Evolutionary conservation across 2,888 invertebrate species (phyloP).

Genomic region (Agrilus biguttatus): DNA sequence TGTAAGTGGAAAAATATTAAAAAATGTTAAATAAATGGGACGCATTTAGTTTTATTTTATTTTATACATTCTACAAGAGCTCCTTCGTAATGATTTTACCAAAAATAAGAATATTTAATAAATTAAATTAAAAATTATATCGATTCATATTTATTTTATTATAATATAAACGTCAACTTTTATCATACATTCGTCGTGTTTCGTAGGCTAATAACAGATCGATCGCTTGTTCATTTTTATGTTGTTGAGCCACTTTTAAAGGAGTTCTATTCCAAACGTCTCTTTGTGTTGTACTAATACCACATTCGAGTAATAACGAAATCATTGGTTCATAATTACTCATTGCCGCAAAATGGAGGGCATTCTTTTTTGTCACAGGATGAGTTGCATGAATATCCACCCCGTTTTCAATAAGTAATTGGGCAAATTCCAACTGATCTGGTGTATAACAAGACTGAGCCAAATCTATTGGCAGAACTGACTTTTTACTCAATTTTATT

Average conservation of each 20-base stretch:
- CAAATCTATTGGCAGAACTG: conserved; percentile 15
- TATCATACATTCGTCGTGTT: too few species aligned
- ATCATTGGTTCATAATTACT: conserved; percentile 32
- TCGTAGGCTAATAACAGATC: background rate
- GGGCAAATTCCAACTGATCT: conserved; percentile 29
- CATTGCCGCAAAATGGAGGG: conserved; percentile 38
- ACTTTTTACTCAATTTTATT: background rate
- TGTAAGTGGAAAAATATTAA: too few species aligned
- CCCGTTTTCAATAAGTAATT: conserved; percentile 28
- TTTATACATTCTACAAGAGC: too few species aligned
- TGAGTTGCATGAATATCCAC: conserved; percentile 28
- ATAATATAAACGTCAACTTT: too few species aligned
- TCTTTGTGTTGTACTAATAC: conserved; percentile 24
- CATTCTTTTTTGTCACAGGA: conserved; percentile 32
- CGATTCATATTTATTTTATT: too few species aligned
- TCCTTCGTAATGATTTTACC: too few species aligned
- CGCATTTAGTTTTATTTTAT: too few species aligned
- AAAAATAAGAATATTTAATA: too few species aligned
- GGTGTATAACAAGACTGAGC: conserved; percentile 20
- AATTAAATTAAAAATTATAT: too few species aligned
- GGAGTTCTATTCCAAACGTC: conserved; percentile 33
- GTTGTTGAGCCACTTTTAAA: conserved; percentile 25
- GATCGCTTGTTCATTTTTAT: conserved; percentile 6
- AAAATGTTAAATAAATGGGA: too few species aligned
- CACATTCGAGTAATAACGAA: conserved; percentile 25